Evolutionary conservation across 2,888 invertebrate genomes (phyloP).

Genomic region (Punctoribates punctum): DNA sequence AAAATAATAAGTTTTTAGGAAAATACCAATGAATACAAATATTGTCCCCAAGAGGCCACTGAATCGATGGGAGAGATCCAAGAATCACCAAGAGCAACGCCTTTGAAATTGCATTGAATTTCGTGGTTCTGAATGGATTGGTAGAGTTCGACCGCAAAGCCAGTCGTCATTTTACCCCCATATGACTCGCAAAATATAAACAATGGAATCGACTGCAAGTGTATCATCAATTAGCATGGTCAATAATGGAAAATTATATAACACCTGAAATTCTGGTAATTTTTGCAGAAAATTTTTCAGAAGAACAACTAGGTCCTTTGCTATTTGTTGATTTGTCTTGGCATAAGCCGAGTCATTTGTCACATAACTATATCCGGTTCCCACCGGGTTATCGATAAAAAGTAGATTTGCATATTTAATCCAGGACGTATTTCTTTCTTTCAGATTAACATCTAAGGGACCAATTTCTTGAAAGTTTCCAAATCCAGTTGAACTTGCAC

Average conservation of each 20-base stretch:
- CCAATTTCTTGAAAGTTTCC: conserved; percentile 85
- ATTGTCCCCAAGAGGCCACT: conserved; percentile 76
- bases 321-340: conserved; percentile 64
- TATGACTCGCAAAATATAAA: conserved; percentile 87
- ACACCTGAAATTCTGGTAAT: conserved; percentile 64
- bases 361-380: conserved; percentile 78
- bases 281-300: conserved; percentile 66
- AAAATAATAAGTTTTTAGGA: not conserved
- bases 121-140: conserved; percentile 64
- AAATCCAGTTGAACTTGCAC: conserved; percentile 71
- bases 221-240: not conserved
- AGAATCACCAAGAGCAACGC: conserved; percentile 78
- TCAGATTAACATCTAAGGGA: conserved; percentile 65
- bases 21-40: conserved; percentile 66
- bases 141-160: conserved; percentile 63
- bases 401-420: conserved; percentile 74
- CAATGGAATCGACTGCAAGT: conserved; percentile 62
- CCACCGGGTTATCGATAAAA: conserved; percentile 86
- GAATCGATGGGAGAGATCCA: conserved; percentile 86
- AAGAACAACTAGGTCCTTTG: conserved; percentile 69
- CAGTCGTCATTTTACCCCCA: conserved; percentile 87
- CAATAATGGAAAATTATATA: not conserved
- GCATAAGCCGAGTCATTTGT: conserved; percentile 59
- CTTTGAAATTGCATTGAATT: conserved; percentile 67
- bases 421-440: conserved; percentile 72